Percentiles rank a stretch among this genome's conserved stretches.
Evolutionary conservation across 1,140 invertebrate species (phyloP).

Genomic region (Stegodyphus dumicola): DNA sequence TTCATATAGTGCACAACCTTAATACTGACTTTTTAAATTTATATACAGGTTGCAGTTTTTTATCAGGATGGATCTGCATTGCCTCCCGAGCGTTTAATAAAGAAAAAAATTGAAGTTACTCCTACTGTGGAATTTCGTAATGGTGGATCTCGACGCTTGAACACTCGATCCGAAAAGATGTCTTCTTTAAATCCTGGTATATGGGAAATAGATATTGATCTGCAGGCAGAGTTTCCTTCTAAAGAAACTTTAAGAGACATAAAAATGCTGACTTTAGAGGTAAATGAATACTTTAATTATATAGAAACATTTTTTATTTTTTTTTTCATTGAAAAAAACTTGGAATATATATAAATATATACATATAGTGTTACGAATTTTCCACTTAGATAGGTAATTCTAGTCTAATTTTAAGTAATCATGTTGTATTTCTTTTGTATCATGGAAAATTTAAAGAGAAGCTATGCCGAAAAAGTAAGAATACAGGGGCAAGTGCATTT

Average conservation of each 20-base stretch:
- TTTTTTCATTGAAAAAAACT: too few relatives aligned
- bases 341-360: too few relatives aligned
- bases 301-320: too few relatives aligned
- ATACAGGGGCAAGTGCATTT: too few relatives aligned
- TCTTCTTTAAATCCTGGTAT: constrained; percentile 74
- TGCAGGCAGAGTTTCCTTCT: constrained; percentile 68
- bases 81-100: constrained; percentile 70
- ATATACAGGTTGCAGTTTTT: constrained; percentile 74
- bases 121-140: constrained; percentile 68
- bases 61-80: constrained; percentile 82
- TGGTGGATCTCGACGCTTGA: constrained; percentile 72
- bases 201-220: constrained; percentile 82
- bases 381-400: too few relatives aligned
- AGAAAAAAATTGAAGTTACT: constrained; percentile 70
- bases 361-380: too few relatives aligned
- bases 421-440: too few relatives aligned
- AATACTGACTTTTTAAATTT: too few relatives aligned
- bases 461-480: too few relatives aligned
- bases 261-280: constrained; percentile 30
- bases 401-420: too few relatives aligned
- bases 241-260: constrained; percentile 46
- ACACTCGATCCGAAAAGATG: constrained; percentile 67
- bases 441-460: too few relatives aligned
- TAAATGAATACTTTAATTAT: background rate
- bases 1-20: too few relatives aligned